phyloP scores from a whole-genome alignment of 2,113 vertebrate species.

The Menura novaehollandiae region DNA sequence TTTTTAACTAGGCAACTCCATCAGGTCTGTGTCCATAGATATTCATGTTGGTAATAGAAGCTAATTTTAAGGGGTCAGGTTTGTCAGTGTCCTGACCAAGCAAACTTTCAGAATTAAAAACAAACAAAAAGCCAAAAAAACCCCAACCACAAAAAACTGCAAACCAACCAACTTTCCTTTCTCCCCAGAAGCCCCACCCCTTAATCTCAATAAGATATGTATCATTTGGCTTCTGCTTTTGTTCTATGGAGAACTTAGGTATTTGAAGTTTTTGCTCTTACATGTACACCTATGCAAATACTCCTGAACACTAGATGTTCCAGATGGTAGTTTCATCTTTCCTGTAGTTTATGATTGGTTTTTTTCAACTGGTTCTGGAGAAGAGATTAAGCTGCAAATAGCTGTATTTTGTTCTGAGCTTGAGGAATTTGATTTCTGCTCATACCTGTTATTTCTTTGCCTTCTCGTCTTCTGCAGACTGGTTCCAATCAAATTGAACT shows the following conservation, averaged over 20 bases:
- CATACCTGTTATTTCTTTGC: background rate
- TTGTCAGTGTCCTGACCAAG: background rate
- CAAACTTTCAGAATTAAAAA: background rate
- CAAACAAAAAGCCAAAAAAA: background rate
- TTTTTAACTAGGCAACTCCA: background rate
- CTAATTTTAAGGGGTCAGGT: background rate
- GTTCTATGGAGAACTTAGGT: background rate
- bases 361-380: background rate
- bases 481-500: background rate
- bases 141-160: fast-evolving
- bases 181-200: background rate
- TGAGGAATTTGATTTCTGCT: background rate
- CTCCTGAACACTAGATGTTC: background rate
- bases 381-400: background rate
- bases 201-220: background rate
- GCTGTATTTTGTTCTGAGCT: background rate
- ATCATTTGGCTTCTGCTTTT: background rate
- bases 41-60: background rate
- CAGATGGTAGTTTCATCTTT: background rate
- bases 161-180: background rate
- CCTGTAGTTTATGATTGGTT: background rate
- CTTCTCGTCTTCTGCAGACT: background rate
- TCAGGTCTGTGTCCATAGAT: background rate
- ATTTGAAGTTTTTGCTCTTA: background rate
- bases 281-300: background rate